These are phyloP conservation scores for Apocrypta bakeri DNA, from an alignment of 1,140 invertebrate species.

Conservation along the genomic window DNA sequence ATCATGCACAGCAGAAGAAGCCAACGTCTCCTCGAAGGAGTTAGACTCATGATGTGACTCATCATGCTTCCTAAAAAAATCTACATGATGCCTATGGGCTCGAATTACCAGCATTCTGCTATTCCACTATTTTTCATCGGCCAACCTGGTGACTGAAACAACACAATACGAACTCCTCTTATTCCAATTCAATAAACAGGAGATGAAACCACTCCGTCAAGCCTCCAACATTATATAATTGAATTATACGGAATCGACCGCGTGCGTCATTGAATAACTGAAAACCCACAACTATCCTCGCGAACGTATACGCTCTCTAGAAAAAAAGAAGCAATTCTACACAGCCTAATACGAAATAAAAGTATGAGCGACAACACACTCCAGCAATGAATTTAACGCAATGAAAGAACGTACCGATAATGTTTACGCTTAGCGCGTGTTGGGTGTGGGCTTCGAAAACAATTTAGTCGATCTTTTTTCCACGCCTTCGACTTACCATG, in stretches of 20 bases:
- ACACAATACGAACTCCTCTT: neutral
- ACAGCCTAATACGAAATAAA: no score
- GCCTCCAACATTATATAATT: neutral
- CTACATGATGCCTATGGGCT: conserved; percentile 59
- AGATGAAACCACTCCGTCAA: neutral
- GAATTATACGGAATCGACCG: neutral
- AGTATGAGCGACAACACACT: no score
- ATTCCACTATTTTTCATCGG: neutral
- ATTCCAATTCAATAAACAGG: neutral
- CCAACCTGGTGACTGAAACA: neutral
- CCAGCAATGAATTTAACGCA: no score
- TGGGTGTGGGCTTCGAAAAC: neutral
- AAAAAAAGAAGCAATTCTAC: no score
- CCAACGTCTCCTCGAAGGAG: conserved; percentile 61
- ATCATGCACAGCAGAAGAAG: conserved; percentile 64
- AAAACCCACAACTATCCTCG: neutral
- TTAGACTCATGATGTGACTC: conserved; percentile 63
- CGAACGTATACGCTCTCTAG: no score
- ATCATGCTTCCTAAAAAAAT: conserved; percentile 59
- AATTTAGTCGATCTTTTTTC: neutral
- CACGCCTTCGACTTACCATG: neutral
- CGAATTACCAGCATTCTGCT: conserved; percentile 26
- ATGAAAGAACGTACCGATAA: no score
- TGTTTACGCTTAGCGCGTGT: neutral
- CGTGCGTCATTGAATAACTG: neutral